Evolutionary conservation across 2,797 vertebrate species (phyloP), one percentile per base, ranked within the genome.

Genomic region (Scomberomorus guttatus): DNA sequence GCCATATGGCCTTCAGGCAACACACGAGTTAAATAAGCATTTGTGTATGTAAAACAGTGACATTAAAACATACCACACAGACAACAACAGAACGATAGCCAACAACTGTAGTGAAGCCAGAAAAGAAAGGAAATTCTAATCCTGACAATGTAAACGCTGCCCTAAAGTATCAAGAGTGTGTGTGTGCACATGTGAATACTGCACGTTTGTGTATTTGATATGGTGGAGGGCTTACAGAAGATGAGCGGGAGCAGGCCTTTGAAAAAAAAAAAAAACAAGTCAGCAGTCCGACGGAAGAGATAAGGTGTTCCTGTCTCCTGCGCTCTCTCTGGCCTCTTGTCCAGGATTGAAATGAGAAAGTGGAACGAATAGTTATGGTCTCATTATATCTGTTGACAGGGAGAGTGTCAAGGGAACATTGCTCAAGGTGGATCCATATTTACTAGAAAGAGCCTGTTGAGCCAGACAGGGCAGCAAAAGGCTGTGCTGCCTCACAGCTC

Each of bases 321-420:
- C 5, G 50, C 72, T 80, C 52, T 70, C 42, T 70, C 80, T 72
- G 74, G 66, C 79, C 75, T 86, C 58, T 67, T 58, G 64, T 81
- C 74, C 24, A 0, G 68, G 66, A 83, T 48, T 84, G 76, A 84
- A 91, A 87, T 82, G 79, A 87, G 81, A 75, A 90, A 82, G 61
- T 32, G 76, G 68, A 87, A 84, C 52, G 52, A 87, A 84, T 88
- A 91, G 84, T 90, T 89, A 88, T 80, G 78, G 72, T 77, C 86
- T 90, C 81, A 87, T 91, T 92, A 92, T 87, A 84, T 84, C 83
- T 80, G 84, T 61, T 89, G 90, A 90, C 83, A 87, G 82, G 72
- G 54, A 72, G 24, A 50, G 57, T 55, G 72, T 84, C 74, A 25
- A 50, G 83, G 79, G 86, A 90, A 65, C 14, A 20, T 77, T 78